Conservation (phyloP, 1,140 invertebrate species). For the Papilio xuthus region DNA sequence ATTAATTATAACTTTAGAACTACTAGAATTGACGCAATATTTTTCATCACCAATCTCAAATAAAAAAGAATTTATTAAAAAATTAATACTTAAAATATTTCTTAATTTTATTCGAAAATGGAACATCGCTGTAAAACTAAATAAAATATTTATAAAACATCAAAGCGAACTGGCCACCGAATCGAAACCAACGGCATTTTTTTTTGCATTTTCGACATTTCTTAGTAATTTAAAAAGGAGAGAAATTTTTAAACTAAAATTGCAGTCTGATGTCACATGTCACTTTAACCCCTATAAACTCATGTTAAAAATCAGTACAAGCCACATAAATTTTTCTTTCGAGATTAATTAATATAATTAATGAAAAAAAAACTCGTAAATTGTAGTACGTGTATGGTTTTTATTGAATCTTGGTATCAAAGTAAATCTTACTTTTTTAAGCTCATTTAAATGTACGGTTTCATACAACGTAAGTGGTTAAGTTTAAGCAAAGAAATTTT, state of each 20-base stretch:
- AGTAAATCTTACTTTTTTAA: neutral
- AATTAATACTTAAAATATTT: too few relatives aligned
- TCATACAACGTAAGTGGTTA: too few relatives aligned
- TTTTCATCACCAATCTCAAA: neutral
- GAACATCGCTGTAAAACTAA: neutral
- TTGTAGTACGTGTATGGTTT: neutral
- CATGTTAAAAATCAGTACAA: neutral
- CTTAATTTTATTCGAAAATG: neutral
- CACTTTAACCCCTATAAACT: neutral
- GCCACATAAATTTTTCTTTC: neutral
- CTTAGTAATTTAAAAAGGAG: neutral
- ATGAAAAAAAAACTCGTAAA: neutral
- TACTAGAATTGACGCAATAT: neutral
- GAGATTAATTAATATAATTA: neutral
- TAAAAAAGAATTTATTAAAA: neutral
- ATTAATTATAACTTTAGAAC: neutral
- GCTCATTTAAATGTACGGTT: too few relatives aligned
- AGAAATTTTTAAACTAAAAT: neutral
- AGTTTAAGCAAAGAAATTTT: too few relatives aligned
- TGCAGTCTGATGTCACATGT: neutral
- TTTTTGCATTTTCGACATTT: neutral
- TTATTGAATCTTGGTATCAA: neutral
- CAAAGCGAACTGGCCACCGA: neutral
- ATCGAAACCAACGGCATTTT: neutral
- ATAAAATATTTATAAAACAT: neutral